Evolutionary conservation across 2,797 vertebrate species (phyloP).

Genomic region (Diplodus puntazzo): DNA sequence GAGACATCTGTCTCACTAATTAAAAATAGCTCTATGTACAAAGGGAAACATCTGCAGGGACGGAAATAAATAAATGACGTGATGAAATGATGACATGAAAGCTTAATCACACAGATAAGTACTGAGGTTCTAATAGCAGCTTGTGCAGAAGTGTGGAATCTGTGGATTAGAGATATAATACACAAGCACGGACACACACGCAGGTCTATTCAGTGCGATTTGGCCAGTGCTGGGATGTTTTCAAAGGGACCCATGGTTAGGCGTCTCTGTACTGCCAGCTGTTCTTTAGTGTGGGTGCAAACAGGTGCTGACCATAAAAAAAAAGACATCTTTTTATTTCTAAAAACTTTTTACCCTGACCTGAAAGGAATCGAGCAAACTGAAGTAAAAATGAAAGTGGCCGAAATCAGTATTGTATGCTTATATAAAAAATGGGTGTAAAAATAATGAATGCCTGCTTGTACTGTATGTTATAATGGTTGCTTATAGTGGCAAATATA

Average conservation of each 20-base stretch:
- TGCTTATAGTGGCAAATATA: not conserved
- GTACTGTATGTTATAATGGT: not conserved
- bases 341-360: constrained; percentile 10
- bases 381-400: not conserved
- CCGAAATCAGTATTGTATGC: not conserved
- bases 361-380: not conserved
- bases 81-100: constrained; percentile 74
- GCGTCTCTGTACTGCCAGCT: constrained; percentile 61
- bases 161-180: constrained; percentile 40
- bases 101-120: constrained; percentile 79
- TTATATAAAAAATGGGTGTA: too few relatives aligned
- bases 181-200: constrained; percentile 32
- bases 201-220: constrained; percentile 64
- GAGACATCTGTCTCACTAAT: constrained; percentile 72
- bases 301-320: constrained; percentile 51
- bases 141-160: constrained; percentile 58
- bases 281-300: constrained; percentile 62
- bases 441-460: not conserved
- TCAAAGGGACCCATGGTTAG: constrained; percentile 64
- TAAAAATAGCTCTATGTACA: constrained; percentile 69
- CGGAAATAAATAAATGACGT: constrained; percentile 68
- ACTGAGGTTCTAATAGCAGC: constrained; percentile 73
- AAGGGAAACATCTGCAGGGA: constrained; percentile 77
- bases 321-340: too few relatives aligned
- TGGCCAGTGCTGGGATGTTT: constrained; percentile 68